Evolutionary conservation across 2,797 vertebrate genomes (phyloP).

Genomic region (Gymnopithys bicolor): DNA sequence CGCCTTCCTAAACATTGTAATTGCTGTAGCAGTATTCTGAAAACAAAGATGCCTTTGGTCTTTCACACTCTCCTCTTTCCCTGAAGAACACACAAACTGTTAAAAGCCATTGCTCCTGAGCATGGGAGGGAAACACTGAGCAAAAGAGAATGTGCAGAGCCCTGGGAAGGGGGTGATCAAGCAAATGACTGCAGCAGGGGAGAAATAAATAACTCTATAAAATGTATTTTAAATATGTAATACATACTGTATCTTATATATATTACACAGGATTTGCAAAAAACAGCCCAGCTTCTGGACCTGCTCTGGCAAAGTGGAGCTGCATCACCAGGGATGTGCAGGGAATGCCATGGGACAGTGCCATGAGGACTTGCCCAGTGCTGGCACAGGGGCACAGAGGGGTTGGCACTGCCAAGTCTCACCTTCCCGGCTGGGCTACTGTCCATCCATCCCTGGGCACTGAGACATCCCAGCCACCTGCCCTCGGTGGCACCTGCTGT

Average conservation of each 20-base stretch:
- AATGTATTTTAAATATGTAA: neutral
- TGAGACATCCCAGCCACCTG: accelerated
- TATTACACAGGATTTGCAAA: neutral
- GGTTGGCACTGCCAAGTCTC: neutral
- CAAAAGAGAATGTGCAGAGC: accelerated
- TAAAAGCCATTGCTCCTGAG: neutral
- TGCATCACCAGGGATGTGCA: accelerated
- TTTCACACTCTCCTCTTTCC: neutral
- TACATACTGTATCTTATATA: too few species aligned
- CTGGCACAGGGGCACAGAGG: accelerated
- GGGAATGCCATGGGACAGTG: accelerated
- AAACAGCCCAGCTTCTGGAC: neutral
- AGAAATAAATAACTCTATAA: neutral
- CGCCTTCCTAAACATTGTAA: conserved; percentile 52
- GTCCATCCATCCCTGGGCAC: accelerated
- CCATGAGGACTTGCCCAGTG: neutral
- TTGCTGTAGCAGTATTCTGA: conserved; percentile 4
- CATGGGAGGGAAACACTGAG: neutral
- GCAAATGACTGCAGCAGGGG: neutral
- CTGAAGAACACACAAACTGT: neutral
- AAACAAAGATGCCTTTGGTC: conserved; percentile 13
- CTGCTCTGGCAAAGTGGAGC: accelerated
- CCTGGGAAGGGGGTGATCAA: accelerated
- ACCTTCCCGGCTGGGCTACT: neutral
- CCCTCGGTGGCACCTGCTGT: accelerated